Percentiles rank a stretch among this genome's conserved stretches.
Conservation (phyloP, 2,113 vertebrate species). For the Cepphus grylle region DNA sequence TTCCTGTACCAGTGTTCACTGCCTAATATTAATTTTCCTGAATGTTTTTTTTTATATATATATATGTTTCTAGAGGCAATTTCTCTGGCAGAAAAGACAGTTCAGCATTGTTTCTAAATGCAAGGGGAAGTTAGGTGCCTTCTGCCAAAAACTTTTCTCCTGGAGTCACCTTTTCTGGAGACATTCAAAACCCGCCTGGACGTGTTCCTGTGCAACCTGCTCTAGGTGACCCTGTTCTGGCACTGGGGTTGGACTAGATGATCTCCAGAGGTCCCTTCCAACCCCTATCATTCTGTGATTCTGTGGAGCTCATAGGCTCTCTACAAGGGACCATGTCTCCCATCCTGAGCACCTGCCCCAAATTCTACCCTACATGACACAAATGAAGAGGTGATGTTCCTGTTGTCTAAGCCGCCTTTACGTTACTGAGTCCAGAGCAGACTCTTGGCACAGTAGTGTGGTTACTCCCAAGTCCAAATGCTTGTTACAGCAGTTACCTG, state of each 20-base stretch:
- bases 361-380: background rate
- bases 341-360: background rate
- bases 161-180: too few species aligned
- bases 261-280: too few species aligned
- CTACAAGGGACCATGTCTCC: background rate
- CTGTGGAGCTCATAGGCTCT: background rate
- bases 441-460: background rate
- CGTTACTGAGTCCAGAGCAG: background rate
- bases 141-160: background rate
- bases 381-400: background rate
- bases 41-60: background rate
- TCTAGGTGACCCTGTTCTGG: too few species aligned
- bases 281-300: too few species aligned
- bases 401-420: background rate
- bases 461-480: background rate
- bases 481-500: background rate
- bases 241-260: too few species aligned
- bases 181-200: too few species aligned
- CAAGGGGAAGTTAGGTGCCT: background rate
- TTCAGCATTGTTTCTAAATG: background rate
- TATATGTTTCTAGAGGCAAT: background rate
- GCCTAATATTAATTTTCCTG: background rate
- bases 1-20: background rate
- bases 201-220: too few species aligned
- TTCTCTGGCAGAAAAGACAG: background rate